phyloP scores from a whole-genome alignment of 2,797 vertebrate species.

The Kryptolebias ocellatus region DNA sequence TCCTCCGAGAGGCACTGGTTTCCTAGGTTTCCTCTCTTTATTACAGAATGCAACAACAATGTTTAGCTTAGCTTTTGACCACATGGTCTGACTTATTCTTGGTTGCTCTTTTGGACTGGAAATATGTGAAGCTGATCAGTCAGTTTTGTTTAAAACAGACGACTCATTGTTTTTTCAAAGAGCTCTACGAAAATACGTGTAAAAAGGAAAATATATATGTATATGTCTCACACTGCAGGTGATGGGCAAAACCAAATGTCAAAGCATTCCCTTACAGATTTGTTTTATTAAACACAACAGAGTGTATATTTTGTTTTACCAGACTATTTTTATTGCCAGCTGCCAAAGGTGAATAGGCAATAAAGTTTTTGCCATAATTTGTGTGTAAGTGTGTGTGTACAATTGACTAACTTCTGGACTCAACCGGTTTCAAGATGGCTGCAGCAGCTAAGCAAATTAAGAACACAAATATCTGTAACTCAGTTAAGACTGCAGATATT shows the following conservation, averaged over 20 bases:
- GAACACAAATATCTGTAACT: too few species aligned
- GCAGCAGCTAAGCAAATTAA: too few species aligned
- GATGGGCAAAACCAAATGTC: conserved; percentile 59
- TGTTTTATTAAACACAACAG: too few species aligned
- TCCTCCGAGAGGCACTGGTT: conserved; percentile 63
- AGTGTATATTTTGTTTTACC: too few species aligned
- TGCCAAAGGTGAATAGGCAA: too few species aligned
- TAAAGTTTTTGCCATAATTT: too few species aligned
- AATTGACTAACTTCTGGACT: too few species aligned
- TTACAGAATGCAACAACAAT: conserved; percentile 72
- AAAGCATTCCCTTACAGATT: neutral
- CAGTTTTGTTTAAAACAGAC: conserved; percentile 64
- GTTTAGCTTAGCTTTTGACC: conserved; percentile 72
- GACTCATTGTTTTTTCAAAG: conserved; percentile 31
- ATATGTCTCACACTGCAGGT: conserved; percentile 12
- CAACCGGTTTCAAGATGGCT: too few species aligned
- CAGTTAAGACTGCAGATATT: too few species aligned
- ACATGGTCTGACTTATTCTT: conserved; percentile 56
- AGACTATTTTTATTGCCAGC: too few species aligned
- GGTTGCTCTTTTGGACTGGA: conserved; percentile 61
- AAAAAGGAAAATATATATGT: neutral
- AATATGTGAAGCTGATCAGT: conserved; percentile 69
- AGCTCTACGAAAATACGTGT: conserved; percentile 29
- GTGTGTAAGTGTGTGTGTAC: too few species aligned
- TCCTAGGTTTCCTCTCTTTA: conserved; percentile 71